Evolutionary conservation across 2,797 vertebrate genomes (phyloP).

Genomic region (Oryzias dopingdopingensis): DNA sequence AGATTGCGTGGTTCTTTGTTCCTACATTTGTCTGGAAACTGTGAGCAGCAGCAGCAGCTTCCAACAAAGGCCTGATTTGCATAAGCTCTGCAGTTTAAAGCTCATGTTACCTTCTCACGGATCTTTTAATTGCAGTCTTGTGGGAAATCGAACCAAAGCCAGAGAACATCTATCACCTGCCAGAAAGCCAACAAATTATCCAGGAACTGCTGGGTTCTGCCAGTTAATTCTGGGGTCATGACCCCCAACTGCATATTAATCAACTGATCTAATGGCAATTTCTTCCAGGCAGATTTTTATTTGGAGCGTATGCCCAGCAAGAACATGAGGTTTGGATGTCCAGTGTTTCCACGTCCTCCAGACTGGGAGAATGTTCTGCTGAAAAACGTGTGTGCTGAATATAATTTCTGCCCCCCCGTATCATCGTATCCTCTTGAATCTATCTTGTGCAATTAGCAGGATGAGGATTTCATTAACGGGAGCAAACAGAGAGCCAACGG

Average conservation of each 20-base stretch:
- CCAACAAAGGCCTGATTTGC: not conserved
- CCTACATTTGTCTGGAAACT: no score
- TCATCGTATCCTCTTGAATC: not conserved
- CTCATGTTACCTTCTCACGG: not conserved
- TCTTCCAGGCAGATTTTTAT: not conserved
- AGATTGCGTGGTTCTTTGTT: no score
- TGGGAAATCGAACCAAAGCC: conserved; percentile 1
- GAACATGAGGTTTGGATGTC: not conserved
- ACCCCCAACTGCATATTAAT: conserved; percentile 1
- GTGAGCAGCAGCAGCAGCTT: not conserved
- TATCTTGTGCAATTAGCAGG: not conserved
- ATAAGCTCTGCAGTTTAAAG: not conserved
- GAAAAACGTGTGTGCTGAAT: no score
- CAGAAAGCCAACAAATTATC: conserved; percentile 1
- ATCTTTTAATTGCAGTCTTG: not conserved
- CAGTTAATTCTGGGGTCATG: not conserved
- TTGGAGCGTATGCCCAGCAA: not conserved
- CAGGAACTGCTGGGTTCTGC: not conserved
- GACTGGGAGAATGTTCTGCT: no score
- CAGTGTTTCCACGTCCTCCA: no score
- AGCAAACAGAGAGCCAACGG: conserved; percentile 12
- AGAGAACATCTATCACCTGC: not conserved
- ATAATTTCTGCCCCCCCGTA: not conserved
- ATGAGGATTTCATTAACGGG: not conserved
- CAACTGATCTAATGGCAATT: not conserved